Base-by-base conservation (phyloP, 92 coral and sea anemone genomes). In the Desmophyllum pertusum region DNA sequence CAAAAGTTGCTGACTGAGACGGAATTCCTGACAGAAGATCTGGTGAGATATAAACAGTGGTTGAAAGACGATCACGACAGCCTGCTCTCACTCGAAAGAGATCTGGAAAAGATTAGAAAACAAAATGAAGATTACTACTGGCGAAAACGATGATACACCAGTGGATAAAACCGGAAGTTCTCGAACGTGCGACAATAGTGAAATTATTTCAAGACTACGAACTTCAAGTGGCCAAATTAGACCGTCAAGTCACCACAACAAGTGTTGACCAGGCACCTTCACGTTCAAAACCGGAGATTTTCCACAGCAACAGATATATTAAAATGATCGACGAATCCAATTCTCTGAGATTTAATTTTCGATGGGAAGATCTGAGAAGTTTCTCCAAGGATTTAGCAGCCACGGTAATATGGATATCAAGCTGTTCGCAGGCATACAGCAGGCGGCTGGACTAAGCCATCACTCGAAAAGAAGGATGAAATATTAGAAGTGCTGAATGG, bases 401-500 rank as follows among this genome's bases (percentile, higher is more conserved):
- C 30, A 39, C 55, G 72, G 55, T 55, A 76, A 81, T 43, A 25
- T 73, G 30, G 90, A 87, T 46, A 43, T 87, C 29, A 48, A 74
- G 9, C 43, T 81, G 29, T 87, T 63, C 51, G 90, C 90, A 1
- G 90, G 82, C 15, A 81, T 87, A 38, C 85, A 71, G 77, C 59
- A 13, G 62, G 83, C 77, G 0, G 83, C 80, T 29, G 68, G 77
- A 19, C 74, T 84, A 17, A 76, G 77, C 40, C 83, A 76, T 46
- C 64, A 62, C 25, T 78, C 83, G 55, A 77, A 70, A 76, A n/a
- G 18, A 84, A 84, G 36, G 31, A 35, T 21, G 88, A 84, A 35
- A 70, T 37, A 0, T 84, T 84, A n/a, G 67, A 76, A 46, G 53
- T 13, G 0, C 14, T 84, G 11, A 68, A 46, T 68, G 52, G 38